Conservation (phyloP, 2,797 vertebrate genomes). For the Bucorvus abyssinicus region DNA sequence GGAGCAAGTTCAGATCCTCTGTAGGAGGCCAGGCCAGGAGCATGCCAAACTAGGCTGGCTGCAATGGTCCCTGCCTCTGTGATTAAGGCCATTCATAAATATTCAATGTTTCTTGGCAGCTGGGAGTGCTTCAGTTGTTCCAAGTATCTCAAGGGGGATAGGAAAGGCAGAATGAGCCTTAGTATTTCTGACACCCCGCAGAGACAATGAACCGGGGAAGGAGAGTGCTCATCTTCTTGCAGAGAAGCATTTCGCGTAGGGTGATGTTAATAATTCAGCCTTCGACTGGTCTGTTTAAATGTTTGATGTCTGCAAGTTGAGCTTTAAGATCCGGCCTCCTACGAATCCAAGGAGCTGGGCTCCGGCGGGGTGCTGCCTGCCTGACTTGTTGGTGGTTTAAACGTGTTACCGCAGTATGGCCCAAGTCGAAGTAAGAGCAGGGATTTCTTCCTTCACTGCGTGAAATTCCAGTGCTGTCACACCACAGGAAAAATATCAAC, state of each 20-base stretch:
- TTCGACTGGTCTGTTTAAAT: conserved; percentile 46
- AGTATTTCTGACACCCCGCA: conserved; percentile 42
- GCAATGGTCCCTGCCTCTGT: conserved; percentile 49
- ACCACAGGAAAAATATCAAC: background rate
- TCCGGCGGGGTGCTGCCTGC: background rate
- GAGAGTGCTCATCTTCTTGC: conserved; percentile 31
- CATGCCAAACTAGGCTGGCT: background rate
- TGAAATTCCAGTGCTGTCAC: background rate
- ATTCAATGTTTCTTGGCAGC: conserved; percentile 61
- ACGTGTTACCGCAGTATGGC: background rate
- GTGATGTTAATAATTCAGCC: conserved; percentile 61
- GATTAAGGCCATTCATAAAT: conserved; percentile 62
- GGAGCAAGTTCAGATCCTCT: background rate
- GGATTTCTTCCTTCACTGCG: background rate
- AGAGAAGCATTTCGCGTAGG: background rate
- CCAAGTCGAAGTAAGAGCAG: background rate
- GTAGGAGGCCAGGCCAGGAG: conserved; percentile 17
- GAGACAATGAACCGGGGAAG: conserved; percentile 35
- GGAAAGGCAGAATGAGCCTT: conserved; percentile 44
- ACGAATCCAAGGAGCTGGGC: background rate
- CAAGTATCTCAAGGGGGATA: conserved; percentile 38
- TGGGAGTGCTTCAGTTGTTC: conserved; percentile 56
- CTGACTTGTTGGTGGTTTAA: background rate
- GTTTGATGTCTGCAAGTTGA: conserved; percentile 47
- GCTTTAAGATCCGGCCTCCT: background rate